Conservation (phyloP, 1,140 invertebrate genomes). For the Neodiprion lecontei region DNA sequence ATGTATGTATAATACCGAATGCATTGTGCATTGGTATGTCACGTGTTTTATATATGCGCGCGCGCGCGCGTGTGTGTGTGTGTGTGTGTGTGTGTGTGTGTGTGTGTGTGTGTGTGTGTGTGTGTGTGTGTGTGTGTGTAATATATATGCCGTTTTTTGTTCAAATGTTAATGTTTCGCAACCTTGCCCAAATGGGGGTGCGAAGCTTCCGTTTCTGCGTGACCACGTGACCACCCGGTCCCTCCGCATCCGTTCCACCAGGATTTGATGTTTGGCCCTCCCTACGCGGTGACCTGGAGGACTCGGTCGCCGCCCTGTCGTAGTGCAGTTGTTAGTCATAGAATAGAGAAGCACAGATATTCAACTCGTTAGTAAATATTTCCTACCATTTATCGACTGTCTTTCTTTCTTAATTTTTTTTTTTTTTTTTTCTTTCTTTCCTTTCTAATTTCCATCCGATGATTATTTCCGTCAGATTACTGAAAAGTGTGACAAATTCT, state of each 20-base stretch:
- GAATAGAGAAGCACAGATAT: not conserved
- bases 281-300: slow-evolving; percentile 57
- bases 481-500: too few species aligned
- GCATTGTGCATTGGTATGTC: not conserved
- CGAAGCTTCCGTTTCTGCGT: slow-evolving; percentile 72
- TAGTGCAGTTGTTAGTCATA: slow-evolving; percentile 56
- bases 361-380: not conserved
- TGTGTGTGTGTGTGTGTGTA: slow-evolving; percentile 22
- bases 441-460: not conserved
- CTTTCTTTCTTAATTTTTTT: not conserved
- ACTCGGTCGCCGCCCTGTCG: slow-evolving; percentile 58
- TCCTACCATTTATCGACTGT: too few species aligned
- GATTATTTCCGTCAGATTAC: too few species aligned
- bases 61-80: slow-evolving; percentile 20
- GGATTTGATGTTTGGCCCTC: slow-evolving; percentile 49
- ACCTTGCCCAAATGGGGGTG: slow-evolving; percentile 78
- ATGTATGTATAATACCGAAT: not conserved
- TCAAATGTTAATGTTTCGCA: slow-evolving; percentile 50
- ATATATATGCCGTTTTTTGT: slow-evolving; percentile 29
- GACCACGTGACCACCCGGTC: slow-evolving; percentile 56
- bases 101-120: slow-evolving; percentile 25
- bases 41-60: slow-evolving; percentile 2
- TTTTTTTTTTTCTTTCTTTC: not conserved
- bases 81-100: slow-evolving; percentile 20
- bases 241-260: slow-evolving; percentile 53